Evolutionary conservation across 2,113 vertebrate species (phyloP).

Genomic region (Empidonax alnorum): DNA sequence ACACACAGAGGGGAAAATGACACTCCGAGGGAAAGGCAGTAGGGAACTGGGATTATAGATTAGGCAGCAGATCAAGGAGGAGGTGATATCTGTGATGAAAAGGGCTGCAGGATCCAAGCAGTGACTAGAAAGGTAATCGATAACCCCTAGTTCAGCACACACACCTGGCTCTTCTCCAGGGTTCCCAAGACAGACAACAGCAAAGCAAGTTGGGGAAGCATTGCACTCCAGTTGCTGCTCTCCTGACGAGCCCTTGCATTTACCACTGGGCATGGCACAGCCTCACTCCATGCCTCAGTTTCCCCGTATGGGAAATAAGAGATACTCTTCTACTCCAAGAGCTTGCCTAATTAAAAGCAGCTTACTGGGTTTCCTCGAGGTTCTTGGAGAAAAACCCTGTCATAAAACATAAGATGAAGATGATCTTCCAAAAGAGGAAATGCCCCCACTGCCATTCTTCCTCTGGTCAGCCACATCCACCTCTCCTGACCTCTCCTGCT

Average conservation of each 20-base stretch:
- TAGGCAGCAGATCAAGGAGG: neutral
- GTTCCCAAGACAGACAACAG: rapidly evolving
- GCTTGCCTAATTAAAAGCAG: neutral
- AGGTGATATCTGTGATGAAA: rapidly evolving
- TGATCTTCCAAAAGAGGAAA: neutral
- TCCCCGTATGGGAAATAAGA: neutral
- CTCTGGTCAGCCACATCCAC: neutral
- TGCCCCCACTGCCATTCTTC: neutral
- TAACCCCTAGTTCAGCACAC: neutral
- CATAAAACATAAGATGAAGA: neutral
- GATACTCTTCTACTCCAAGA: neutral
- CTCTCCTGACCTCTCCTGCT: neutral
- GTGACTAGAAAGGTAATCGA: neutral
- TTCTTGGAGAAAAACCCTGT: neutral
- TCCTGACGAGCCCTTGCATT: rapidly evolving
- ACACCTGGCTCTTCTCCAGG: rapidly evolving
- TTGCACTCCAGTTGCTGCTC: neutral
- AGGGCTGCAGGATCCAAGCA: neutral
- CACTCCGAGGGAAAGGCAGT: neutral
- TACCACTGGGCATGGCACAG: rapidly evolving
- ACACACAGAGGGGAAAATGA: rapidly evolving
- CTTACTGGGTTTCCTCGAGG: neutral
- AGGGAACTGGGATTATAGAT: conserved; percentile 1
- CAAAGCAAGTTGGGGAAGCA: rapidly evolving
- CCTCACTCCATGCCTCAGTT: neutral